Evolutionary conservation across 2,888 invertebrate genomes (phyloP).

Genomic region (Ypsolopha scabrella): DNA sequence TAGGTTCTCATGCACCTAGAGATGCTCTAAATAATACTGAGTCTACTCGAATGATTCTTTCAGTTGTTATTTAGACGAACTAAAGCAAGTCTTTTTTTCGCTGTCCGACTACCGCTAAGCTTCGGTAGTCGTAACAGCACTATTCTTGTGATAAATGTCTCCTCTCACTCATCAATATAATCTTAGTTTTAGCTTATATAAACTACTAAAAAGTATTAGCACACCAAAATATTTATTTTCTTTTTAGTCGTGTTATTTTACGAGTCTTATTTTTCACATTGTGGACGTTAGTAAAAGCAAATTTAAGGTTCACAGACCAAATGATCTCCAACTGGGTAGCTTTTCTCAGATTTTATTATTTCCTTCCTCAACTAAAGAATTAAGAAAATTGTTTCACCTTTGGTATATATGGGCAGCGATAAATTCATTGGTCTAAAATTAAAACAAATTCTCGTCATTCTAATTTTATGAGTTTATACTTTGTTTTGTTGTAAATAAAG

Average conservation of each 20-base stretch:
- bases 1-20: neutral
- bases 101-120: slow-evolving; percentile 4
- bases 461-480: slow-evolving; percentile 11
- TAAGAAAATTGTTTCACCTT: too few relatives aligned
- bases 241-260: slow-evolving; percentile 32
- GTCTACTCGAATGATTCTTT: neutral
- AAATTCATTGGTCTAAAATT: neutral
- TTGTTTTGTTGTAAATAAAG: slow-evolving; percentile 49
- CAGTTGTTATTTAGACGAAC: slow-evolving; percentile 1
- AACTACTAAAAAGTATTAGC: slow-evolving; percentile 51
- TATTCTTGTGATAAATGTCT: neutral
- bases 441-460: slow-evolving; percentile 11
- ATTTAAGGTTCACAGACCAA: neutral
- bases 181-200: slow-evolving; percentile 3
- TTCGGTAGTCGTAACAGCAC: slow-evolving; percentile 2
- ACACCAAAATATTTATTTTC: slow-evolving; percentile 42
- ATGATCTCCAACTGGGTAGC: neutral
- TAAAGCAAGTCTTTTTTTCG: neutral
- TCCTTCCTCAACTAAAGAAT: too few relatives aligned
- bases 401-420: too few relatives aligned
- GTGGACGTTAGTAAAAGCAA: neutral
- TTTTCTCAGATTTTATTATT: neutral
- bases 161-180: neutral
- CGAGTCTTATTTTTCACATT: neutral
- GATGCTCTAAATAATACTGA: neutral